Base-by-base conservation (phyloP, 1,140 invertebrate species). In the Chionoecetes opilio region DNA sequence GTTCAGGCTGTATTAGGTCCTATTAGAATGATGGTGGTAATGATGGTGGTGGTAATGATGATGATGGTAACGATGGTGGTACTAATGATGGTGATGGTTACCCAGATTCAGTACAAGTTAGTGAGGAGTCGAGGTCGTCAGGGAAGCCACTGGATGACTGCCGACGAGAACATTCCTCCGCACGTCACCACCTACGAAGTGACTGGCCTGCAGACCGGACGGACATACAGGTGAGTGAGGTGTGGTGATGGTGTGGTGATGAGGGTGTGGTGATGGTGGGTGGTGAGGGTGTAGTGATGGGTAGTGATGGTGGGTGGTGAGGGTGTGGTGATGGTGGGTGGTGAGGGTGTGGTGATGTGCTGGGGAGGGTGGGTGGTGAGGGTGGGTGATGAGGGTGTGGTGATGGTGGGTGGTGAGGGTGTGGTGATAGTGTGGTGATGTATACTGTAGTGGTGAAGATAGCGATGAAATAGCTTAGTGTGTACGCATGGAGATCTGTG, bases 181-280 rank as follows among this genome's bases (percentile, higher is more conserved):
- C 97, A 98, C 96, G 97, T 98, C 86, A 97, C 98, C 84, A 98
- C 98, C 31, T 98, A 98, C 97, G 98, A 99, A 97, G 98, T 99
- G 0, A 97, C 98, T 3, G 98, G 98, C 37, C 97, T 99, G 0
- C 98, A 98, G 93, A 97, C 98, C 0, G 98, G 98, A 95, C 98
- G 98, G 96, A 97, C 97, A 82, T 97, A 97, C 97, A 97, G 97
- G 98, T 98, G 97, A 97, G 96, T 96, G 63, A n/a, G n/a, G n/a
- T n/a, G 53, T 26, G 53, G 53, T 21, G 53, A 3, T 75, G 63
- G n/a, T 75, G 46, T n/a, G 11, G 63, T 75, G 63, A 26, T n/a
- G 26, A 26, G 26, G 26, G 21, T 53, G 53, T 26, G 53, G 53
- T 21, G 53, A 3, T 75, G 63, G n/a, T 75, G 46, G 11, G 63